Percentiles rank a stretch among this genome's conserved stretches.
These are phyloP conservation scores for Orestias chungarensis DNA, from an alignment of 2,797 vertebrate genomes.

Conservation along the genomic window DNA sequence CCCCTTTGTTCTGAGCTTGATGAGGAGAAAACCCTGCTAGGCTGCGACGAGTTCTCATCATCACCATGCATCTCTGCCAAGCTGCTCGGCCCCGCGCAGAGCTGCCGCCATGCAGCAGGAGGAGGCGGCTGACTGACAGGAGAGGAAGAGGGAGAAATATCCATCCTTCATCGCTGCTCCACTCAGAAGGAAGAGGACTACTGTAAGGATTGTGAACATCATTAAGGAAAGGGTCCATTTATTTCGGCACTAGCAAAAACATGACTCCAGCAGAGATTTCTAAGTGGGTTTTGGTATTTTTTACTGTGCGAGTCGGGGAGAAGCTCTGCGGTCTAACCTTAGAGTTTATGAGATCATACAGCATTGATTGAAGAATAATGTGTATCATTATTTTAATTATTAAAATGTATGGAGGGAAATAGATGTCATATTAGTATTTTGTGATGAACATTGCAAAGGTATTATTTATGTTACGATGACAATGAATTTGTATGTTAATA, in stretches of 20 bases:
- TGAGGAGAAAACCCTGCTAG: slow-evolving; percentile 74
- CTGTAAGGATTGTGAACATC: slow-evolving; percentile 30
- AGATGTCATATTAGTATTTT: neutral
- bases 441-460: neutral
- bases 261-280: slow-evolving; percentile 12
- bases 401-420: neutral
- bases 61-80: slow-evolving; percentile 69
- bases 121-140: slow-evolving; percentile 72
- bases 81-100: slow-evolving; percentile 59
- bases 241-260: slow-evolving; percentile 13
- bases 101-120: slow-evolving; percentile 23
- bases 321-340: slow-evolving; percentile 8
- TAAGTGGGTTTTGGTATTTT: slow-evolving; percentile 1
- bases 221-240: slow-evolving; percentile 35
- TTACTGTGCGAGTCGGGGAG: neutral
- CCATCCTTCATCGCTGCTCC: slow-evolving; percentile 38
- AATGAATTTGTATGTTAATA: neutral
- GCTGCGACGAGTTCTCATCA: slow-evolving; percentile 72
- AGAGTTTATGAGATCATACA: slow-evolving; percentile 4
- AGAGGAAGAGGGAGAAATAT: slow-evolving; percentile 59
- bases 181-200: slow-evolving; percentile 41
- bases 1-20: slow-evolving; percentile 73
- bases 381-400: neutral
- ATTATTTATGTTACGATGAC: neutral
- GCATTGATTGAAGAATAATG: neutral